Evolutionary conservation across 2,888 invertebrate genomes (phyloP).

Genomic region (Gibbula magus): DNA sequence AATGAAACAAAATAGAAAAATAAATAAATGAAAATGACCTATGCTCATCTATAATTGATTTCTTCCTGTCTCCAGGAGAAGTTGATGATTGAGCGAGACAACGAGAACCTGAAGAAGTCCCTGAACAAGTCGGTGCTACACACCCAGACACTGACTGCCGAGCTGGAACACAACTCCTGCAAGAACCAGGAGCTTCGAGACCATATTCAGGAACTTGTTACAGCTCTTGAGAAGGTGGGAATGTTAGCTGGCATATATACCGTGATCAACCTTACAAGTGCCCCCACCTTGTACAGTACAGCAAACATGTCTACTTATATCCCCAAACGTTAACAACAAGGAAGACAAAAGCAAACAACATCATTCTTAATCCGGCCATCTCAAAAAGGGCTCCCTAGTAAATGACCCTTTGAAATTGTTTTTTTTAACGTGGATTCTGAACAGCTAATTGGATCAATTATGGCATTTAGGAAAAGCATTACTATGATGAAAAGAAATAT

Average conservation of each 20-base stretch:
- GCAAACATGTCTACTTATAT: too few relatives aligned
- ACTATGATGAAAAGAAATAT: too few relatives aligned
- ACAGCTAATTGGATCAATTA: too few relatives aligned
- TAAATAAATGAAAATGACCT: background rate
- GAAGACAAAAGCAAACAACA: too few relatives aligned
- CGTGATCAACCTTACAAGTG: too few relatives aligned
- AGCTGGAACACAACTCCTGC: conserved; percentile 55
- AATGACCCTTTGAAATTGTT: too few relatives aligned
- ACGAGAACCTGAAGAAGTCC: conserved; percentile 61
- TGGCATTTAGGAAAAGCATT: too few relatives aligned
- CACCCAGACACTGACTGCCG: conserved; percentile 59
- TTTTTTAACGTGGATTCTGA: too few relatives aligned
- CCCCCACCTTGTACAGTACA: too few relatives aligned
- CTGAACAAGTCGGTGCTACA: conserved; percentile 59
- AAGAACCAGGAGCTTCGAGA: conserved; percentile 53
- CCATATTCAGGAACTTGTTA: conserved; percentile 54
- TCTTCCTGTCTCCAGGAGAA: conserved; percentile 53
- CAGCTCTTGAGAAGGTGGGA: conserved; percentile 66
- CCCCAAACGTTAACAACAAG: too few relatives aligned
- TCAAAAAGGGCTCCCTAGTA: too few relatives aligned
- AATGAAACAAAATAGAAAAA: background rate
- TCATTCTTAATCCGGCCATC: too few relatives aligned
- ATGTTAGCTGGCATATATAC: background rate
- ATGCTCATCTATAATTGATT: background rate
- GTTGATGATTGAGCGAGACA: conserved; percentile 58